Base-by-base conservation (phyloP, 1,140 invertebrate genomes). In the Tribolium castaneum region DNA sequence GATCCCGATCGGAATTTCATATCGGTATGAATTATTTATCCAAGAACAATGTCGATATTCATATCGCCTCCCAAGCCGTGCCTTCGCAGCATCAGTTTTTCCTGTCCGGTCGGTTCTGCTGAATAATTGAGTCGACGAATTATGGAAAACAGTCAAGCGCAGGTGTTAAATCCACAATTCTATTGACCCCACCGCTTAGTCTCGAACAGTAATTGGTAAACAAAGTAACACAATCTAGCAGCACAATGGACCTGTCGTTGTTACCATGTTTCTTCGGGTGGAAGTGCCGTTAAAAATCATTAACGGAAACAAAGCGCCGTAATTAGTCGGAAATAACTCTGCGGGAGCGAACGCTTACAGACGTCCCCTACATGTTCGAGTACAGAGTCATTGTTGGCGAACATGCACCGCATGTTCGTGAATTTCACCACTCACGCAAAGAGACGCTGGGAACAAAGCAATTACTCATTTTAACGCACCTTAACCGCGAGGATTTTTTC, bases 241-340 rank as follows among this genome's bases (percentile, higher is more conserved):
- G 10, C 16, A 54, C 45, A 52, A 52, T 12, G 52, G 71, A 52
- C 49, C 52, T 52, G 52, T 52, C 71, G 49, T 52, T 73, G 39
- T 62, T 30, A 62, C 39, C 34, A 16, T 16, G 45, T 51, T 73
- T 73, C 71, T 51, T 73, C 16, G 50, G 52, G 50, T 52, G 49
- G 25, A 72, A 22, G 51, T 19, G 45, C 50, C 35, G 74, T 75
- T 75, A 75, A 75, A 75, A 75, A 75, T 75, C 74, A 56, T 75
- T 75, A 75, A 75, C 51, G 52, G 74, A 75, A 75, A 75, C 74
- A 75, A 75, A 66, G 54, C 39, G 14, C 54, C 12, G 74, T 75
- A 75, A 75, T 75, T 75, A 75, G 74, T 62, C 25, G 51, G 56
- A 59, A 75, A 75, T 62, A 39, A 30, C 59, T 66, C 59, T 34